Conservation (phyloP, 2,113 vertebrate species). For the Poecilia latipinna region DNA sequence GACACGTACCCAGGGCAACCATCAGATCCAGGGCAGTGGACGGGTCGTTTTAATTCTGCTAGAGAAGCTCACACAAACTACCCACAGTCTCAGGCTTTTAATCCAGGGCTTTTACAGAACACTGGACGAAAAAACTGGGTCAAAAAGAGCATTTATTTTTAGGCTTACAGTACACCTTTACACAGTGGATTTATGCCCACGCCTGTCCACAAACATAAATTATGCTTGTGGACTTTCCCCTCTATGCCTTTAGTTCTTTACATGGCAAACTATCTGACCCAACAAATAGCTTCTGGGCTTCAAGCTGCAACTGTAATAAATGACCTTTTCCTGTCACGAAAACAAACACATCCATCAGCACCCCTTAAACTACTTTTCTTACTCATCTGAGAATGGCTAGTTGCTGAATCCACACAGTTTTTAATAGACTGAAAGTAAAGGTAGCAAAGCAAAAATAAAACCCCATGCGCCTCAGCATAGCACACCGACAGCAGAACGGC, state of each 20-base stretch:
- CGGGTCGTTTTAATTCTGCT: neutral
- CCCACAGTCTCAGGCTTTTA: neutral
- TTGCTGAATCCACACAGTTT: constrained; percentile 44
- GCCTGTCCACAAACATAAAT: constrained; percentile 26
- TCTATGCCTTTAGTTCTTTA: constrained; percentile 29
- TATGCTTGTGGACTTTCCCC: constrained; percentile 9
- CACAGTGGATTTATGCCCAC: neutral
- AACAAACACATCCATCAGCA: constrained; percentile 60
- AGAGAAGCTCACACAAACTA: neutral
- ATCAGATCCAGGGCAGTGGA: neutral
- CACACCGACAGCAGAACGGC: constrained; percentile 32
- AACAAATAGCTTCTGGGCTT: constrained; percentile 50
- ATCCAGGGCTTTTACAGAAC: neutral
- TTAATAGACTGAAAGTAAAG: constrained; percentile 54
- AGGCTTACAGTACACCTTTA: constrained; percentile 23
- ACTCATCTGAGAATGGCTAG: constrained; percentile 44
- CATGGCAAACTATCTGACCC: constrained; percentile 61
- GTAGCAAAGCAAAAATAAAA: constrained; percentile 64
- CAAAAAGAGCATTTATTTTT: constrained; percentile 29
- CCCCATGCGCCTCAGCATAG: constrained; percentile 37
- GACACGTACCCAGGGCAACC: neutral
- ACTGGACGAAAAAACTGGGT: neutral
- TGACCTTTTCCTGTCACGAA: constrained; percentile 52
- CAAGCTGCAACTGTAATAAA: constrained; percentile 56
- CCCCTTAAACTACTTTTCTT: constrained; percentile 54